Evolutionary conservation across 2,113 vertebrate species (phyloP).

Genomic region (Varanus salvator): DNA sequence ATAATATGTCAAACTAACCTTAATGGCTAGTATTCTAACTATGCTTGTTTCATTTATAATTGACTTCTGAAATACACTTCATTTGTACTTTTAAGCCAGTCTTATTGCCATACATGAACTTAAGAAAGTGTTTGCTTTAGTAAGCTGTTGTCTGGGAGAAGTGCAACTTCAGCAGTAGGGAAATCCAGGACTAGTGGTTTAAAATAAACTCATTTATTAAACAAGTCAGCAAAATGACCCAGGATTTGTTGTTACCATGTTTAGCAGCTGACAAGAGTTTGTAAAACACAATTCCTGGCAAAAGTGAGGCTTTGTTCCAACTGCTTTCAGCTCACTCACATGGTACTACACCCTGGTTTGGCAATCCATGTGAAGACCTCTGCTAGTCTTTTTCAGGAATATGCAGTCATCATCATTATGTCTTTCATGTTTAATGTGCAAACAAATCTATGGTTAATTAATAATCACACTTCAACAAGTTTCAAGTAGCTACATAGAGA

Average conservation of each 20-base stretch:
- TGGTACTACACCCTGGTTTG: no score
- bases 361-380: not conserved
- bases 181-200: no score
- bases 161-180: no score
- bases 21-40: no score
- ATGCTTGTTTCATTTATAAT: no score
- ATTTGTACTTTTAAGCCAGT: no score
- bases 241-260: not conserved
- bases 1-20: no score
- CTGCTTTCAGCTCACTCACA: not conserved
- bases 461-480: not conserved
- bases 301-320: not conserved
- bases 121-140: no score
- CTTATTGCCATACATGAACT: no score
- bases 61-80: no score
- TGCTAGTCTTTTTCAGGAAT: not conserved
- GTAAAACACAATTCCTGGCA: not conserved
- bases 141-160: no score
- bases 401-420: not conserved
- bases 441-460: not conserved
- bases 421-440: not conserved
- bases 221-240: not conserved
- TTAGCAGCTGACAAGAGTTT: not conserved
- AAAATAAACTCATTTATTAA: not conserved
- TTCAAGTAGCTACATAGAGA: slow-evolving; percentile 6